Conservation (phyloP, 2,113 vertebrate species). For the Miniopterus natalensis region DNA sequence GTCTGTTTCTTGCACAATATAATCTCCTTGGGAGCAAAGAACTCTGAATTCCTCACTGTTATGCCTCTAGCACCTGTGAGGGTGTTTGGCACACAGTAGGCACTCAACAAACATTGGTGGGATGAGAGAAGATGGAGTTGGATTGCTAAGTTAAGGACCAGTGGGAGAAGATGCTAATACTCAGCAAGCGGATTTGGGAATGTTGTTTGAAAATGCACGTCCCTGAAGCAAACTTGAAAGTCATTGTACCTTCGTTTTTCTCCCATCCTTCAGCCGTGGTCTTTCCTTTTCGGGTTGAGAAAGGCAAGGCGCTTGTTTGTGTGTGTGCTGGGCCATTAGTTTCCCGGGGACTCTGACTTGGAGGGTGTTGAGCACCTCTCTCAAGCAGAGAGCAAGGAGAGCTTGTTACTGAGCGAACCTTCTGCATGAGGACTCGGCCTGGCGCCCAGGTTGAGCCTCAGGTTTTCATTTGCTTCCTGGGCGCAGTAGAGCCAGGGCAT, state of each 20-base stretch:
- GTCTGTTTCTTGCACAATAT: neutral
- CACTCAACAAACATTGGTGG: neutral
- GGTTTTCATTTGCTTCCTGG: slow-evolving; percentile 74
- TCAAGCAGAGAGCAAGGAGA: slow-evolving; percentile 64
- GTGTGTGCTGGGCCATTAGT: neutral
- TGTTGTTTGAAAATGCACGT: slow-evolving; percentile 2
- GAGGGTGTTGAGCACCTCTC: neutral
- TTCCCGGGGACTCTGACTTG: neutral
- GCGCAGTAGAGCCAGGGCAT: slow-evolving; percentile 57
- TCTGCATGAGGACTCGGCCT: slow-evolving; percentile 40
- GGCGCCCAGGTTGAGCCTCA: neutral
- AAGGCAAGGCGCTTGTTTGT: neutral
- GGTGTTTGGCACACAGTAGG: neutral
- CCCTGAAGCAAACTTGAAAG: neutral
- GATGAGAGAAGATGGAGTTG: neutral
- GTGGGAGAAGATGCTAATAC: neutral
- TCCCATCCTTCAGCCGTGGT: neutral
- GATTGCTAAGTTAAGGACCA: neutral
- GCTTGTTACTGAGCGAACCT: slow-evolving; percentile 58
- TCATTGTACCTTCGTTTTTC: neutral
- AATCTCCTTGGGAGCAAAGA: neutral
- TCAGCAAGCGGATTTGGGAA: neutral
- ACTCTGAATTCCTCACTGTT: neutral
- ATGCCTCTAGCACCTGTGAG: neutral
- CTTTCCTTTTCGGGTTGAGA: neutral